These are phyloP conservation scores for Mythimna lalbum DNA, from an alignment of 2,888 invertebrate genomes.

Conservation along the genomic window DNA sequence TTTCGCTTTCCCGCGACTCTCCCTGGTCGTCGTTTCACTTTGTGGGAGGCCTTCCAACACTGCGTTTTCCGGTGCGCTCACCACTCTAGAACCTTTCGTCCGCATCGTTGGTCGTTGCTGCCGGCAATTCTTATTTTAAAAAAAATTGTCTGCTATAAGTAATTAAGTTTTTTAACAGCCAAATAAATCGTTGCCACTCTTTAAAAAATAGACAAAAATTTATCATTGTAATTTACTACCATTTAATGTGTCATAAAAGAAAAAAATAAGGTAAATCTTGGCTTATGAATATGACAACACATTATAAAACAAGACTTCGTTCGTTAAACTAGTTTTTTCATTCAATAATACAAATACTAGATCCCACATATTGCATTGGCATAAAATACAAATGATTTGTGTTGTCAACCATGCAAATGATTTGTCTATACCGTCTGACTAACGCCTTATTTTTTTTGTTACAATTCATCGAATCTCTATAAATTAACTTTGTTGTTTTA, in stretches of 20 bases:
- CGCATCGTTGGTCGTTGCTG: no score
- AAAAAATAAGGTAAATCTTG: not conserved
- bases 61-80: no score
- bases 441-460: not conserved
- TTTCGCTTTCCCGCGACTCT: no score
- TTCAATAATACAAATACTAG: not conserved
- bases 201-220: not conserved
- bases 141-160: no score
- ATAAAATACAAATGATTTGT: conserved; percentile 16
- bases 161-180: no score
- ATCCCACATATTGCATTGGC: not conserved
- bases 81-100: no score
- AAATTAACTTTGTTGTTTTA: not conserved
- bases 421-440: not conserved
- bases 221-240: conserved; percentile 7
- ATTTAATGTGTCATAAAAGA: not conserved
- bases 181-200: no score
- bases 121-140: no score
- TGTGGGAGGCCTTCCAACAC: no score
- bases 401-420: not conserved
- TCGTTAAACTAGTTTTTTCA: conserved; percentile 1
- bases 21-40: no score
- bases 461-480: conserved; percentile 1
- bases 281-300: not conserved
- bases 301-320: not conserved